Percentiles rank a stretch among this genome's conserved stretches.
Evolutionary conservation across 2,888 invertebrate genomes (phyloP).

Genomic region (Watsonalla binaria): DNA sequence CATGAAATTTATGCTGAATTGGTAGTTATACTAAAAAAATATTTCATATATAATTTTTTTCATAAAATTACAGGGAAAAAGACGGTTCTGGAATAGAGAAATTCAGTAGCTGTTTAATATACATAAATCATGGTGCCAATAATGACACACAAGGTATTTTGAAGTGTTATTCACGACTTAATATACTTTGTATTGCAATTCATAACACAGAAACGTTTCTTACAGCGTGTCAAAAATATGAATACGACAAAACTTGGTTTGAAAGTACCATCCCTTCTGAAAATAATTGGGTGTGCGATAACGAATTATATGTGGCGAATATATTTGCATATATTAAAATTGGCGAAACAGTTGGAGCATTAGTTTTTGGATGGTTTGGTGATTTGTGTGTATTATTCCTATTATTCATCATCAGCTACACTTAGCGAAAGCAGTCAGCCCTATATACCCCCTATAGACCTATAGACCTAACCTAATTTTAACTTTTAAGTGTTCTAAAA

Average conservation of each 20-base stretch:
- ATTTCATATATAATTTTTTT: background rate
- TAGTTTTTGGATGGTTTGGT: constrained; percentile 55
- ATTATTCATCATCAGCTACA: too few relatives aligned
- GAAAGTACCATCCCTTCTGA: constrained; percentile 43
- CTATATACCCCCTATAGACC: too few relatives aligned
- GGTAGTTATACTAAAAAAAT: background rate
- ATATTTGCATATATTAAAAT: constrained; percentile 43
- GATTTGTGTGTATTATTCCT: constrained; percentile 55
- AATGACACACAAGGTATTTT: constrained; percentile 32
- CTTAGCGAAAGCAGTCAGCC: too few relatives aligned
- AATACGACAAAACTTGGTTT: constrained; percentile 52
- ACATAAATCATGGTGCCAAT: constrained; percentile 19
- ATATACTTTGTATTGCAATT: background rate
- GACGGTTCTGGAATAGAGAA: constrained; percentile 19
- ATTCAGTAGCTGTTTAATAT: constrained; percentile 42
- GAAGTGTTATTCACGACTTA: background rate
- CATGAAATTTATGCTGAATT: background rate
- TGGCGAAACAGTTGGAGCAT: constrained; percentile 46
- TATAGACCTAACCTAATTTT: too few relatives aligned
- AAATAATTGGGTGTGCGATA: constrained; percentile 54
- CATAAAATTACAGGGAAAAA: constrained; percentile 15
- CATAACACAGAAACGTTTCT: constrained; percentile 7
- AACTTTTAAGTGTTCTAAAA: too few relatives aligned
- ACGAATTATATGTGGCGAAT: constrained; percentile 46
- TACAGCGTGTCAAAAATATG: constrained; percentile 40